Percentiles rank a stretch among this genome's conserved stretches.
These are phyloP conservation scores for Orycteropus afer DNA, from an alignment of 2,113 vertebrate genomes.

Conservation along the genomic window DNA sequence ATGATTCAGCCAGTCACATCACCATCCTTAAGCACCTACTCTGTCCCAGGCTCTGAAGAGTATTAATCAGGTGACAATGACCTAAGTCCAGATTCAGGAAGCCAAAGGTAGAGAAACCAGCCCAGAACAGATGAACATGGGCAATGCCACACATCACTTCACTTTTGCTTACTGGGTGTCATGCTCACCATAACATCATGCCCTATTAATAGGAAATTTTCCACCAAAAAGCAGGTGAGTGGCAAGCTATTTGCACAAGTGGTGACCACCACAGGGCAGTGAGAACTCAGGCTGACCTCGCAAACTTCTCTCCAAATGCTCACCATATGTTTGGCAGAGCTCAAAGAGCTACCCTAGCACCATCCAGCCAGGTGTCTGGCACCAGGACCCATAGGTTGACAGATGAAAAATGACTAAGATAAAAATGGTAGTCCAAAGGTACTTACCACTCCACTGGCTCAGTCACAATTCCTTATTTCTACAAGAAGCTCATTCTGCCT, in stretches of 20 bases:
- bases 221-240: background rate
- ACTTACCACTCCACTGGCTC: background rate
- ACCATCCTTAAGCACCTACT: background rate
- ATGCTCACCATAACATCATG: background rate
- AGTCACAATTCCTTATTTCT: background rate
- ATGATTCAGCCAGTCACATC: background rate
- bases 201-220: background rate
- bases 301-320: background rate
- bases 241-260: background rate
- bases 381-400: background rate
- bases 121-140: background rate
- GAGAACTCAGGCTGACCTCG: background rate
- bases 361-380: background rate
- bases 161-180: background rate
- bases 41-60: background rate
- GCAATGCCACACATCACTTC: too few relatives aligned
- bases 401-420: background rate
- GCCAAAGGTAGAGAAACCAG: background rate
- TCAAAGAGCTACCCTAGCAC: background rate
- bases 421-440: background rate
- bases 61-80: too few relatives aligned
- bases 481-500: background rate
- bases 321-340: background rate
- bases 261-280: background rate
- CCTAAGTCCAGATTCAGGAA: rapidly evolving